phyloP scores from a whole-genome alignment of 2,888 invertebrate genomes.

The Entomobrya multifasciata region DNA sequence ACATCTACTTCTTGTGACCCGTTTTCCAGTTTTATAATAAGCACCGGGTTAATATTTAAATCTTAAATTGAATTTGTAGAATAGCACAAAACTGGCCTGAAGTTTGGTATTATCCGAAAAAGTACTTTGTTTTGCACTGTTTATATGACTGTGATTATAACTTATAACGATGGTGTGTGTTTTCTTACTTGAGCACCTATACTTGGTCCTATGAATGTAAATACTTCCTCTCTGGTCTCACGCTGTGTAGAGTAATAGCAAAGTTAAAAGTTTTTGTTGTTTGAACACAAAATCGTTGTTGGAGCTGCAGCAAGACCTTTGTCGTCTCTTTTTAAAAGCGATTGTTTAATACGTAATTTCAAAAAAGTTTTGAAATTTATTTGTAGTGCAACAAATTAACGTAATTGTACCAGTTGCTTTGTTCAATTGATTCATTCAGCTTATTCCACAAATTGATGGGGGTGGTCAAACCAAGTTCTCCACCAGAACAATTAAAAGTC shows the following conservation, averaged over 20 bases:
- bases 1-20: background rate
- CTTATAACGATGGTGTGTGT: background rate
- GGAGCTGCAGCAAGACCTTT: slow-evolving; percentile 18
- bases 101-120: background rate
- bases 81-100: background rate
- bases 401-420: slow-evolving; percentile 18
- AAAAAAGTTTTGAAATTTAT: background rate
- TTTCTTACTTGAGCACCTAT: slow-evolving; percentile 26
- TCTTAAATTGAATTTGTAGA: background rate
- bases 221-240: background rate
- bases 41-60: slow-evolving; percentile 27
- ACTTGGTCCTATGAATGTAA: slow-evolving; percentile 25
- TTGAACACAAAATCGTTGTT: slow-evolving; percentile 45
- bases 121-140: background rate
- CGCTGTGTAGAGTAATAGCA: background rate
- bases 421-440: background rate
- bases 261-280: slow-evolving; percentile 5
- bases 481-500: background rate
- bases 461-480: slow-evolving; percentile 12
- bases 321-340: background rate
- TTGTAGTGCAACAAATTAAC: slow-evolving; percentile 19
- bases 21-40: slow-evolving; percentile 22
- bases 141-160: background rate
- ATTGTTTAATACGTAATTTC: background rate
- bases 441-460: background rate